These are phyloP conservation scores for Pseudocheirus occidentalis DNA, from an alignment of 2,797 vertebrate species.

Conservation along the genomic window DNA sequence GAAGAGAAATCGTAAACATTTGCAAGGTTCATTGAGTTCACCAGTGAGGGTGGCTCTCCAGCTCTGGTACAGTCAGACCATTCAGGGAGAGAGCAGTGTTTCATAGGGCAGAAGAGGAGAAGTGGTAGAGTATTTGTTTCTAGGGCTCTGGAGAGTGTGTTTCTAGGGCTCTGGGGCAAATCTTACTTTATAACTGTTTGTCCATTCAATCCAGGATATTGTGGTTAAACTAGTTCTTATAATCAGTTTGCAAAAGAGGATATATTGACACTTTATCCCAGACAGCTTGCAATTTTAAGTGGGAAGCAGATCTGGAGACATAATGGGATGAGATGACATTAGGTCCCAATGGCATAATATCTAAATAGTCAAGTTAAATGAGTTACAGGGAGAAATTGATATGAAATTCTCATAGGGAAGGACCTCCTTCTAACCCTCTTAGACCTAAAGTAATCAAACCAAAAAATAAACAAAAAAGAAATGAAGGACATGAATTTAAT, in stretches of 20 bases:
- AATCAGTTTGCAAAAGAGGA: background rate
- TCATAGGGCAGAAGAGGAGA: background rate
- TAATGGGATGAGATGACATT: background rate
- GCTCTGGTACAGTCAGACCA: background rate
- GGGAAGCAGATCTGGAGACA: background rate
- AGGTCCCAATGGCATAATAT: background rate
- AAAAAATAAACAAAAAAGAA: background rate
- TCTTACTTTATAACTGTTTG: background rate
- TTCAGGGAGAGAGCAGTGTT: background rate
- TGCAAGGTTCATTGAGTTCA: background rate
- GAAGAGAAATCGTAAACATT: background rate
- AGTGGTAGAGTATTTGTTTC: background rate
- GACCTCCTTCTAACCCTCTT: background rate
- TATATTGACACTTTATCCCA: background rate
- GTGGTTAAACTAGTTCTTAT: background rate
- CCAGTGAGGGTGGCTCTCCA: background rate
- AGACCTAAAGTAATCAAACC: background rate
- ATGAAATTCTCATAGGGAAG: background rate
- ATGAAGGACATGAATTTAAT: background rate
- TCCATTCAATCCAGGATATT: background rate
- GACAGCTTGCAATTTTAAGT: background rate
- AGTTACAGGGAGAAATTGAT: background rate
- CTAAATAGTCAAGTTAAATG: background rate
- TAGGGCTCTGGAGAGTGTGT: background rate
- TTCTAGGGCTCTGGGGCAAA: background rate